These are phyloP conservation scores for Mesitornis unicolor DNA, from an alignment of 2,113 vertebrate genomes.

Conservation along the genomic window DNA sequence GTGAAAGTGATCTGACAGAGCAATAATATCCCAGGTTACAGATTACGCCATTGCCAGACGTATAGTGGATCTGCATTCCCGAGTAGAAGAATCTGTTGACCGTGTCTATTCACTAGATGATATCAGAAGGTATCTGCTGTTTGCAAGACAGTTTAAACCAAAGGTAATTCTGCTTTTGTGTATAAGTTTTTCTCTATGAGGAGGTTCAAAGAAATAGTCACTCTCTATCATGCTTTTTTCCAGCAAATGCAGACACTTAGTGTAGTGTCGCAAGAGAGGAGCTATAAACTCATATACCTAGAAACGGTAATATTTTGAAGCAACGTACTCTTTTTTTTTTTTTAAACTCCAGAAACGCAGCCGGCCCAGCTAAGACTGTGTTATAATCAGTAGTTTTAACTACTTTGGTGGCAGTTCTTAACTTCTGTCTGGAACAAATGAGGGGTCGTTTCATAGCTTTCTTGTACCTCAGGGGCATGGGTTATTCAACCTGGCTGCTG, in stretches of 20 bases:
- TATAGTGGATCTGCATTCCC: slow-evolving; percentile 95
- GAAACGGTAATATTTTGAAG: neutral
- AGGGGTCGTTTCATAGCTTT: neutral
- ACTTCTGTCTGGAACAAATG: neutral
- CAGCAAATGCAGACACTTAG: neutral
- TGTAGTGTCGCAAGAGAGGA: neutral
- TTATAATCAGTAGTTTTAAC: neutral
- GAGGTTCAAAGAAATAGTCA: neutral
- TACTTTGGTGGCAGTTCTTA: neutral
- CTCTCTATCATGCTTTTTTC: neutral
- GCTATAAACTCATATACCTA: neutral
- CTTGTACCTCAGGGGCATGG: neutral
- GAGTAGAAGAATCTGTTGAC: slow-evolving; percentile 90
- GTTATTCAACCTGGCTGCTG: neutral
- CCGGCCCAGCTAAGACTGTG: neutral
- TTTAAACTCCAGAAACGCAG: neutral
- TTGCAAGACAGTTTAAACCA: slow-evolving; percentile 96
- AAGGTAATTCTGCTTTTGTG: slow-evolving; percentile 78
- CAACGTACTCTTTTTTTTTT: neutral
- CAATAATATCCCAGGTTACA: slow-evolving; percentile 78
- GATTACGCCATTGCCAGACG: slow-evolving; percentile 97
- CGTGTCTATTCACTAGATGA: slow-evolving; percentile 93
- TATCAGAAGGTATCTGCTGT: slow-evolving; percentile 93
- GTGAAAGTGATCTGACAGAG: neutral
- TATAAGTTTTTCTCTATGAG: neutral